phyloP scores from a whole-genome alignment of 2,888 invertebrate species.

The Hesperia comma region DNA sequence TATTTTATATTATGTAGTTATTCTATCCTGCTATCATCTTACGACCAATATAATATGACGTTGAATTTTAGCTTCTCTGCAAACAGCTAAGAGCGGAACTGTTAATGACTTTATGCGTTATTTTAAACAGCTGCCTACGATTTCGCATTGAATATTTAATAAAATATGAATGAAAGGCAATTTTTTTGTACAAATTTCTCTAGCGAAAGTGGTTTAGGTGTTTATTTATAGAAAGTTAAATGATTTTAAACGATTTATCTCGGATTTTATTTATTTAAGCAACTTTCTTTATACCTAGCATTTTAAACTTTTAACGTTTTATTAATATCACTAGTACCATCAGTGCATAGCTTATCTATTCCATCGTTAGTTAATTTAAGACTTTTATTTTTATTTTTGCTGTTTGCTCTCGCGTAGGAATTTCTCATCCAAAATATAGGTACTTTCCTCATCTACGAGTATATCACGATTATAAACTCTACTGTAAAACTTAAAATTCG shows the following conservation, averaged over 20 bases:
- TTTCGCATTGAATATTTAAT: too few relatives aligned
- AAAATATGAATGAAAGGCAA: neutral
- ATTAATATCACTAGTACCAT: neutral
- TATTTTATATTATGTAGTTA: too few relatives aligned
- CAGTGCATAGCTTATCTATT: neutral
- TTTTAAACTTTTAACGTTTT: neutral
- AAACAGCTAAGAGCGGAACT: too few relatives aligned
- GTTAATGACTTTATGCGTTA: too few relatives aligned
- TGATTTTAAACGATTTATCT: constrained; percentile 34
- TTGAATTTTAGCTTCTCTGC: neutral
- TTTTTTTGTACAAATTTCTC: constrained; percentile 22
- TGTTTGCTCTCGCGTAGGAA: too few relatives aligned
- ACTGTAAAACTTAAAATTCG: too few relatives aligned
- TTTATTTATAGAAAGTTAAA: constrained; percentile 52
- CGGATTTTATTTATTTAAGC: neutral
- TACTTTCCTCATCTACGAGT: too few relatives aligned
- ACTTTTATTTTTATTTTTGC: neutral
- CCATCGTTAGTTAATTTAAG: neutral
- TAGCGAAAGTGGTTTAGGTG: constrained; percentile 53
- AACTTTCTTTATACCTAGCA: neutral
- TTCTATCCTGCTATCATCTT: too few relatives aligned
- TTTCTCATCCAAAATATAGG: too few relatives aligned
- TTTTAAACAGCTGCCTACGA: too few relatives aligned
- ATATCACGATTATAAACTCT: too few relatives aligned
- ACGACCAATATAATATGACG: too few relatives aligned